Evolutionary conservation across 2,888 invertebrate species (phyloP).

Genomic region (Crocallis elinguaria): DNA sequence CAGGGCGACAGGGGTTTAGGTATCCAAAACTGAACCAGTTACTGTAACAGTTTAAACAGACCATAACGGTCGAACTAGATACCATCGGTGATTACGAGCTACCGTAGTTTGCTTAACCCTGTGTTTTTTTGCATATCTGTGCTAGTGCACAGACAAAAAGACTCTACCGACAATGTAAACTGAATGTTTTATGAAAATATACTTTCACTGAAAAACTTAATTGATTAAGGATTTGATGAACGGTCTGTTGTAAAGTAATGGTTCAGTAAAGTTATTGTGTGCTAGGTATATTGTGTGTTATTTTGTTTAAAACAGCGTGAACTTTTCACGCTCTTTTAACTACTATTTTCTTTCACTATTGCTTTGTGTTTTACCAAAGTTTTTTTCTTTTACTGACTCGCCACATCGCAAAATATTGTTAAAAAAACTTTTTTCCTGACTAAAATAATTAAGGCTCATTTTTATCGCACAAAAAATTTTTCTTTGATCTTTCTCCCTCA

Average conservation of each 20-base stretch:
- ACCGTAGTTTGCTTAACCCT: conserved; percentile 27
- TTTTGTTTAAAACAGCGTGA: too few species aligned
- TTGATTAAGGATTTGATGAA: too few species aligned
- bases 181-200: conserved; percentile 8
- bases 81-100: conserved; percentile 32
- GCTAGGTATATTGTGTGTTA: too few species aligned
- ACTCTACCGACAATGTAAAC: conserved; percentile 6
- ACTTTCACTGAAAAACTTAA: conserved; percentile 13
- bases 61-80: conserved; percentile 28
- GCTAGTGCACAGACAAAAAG: too few species aligned
- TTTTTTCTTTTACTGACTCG: neutral
- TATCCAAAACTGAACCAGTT: neutral
- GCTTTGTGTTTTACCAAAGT: too few species aligned
- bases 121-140: conserved; percentile 19
- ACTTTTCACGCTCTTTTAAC: too few species aligned
- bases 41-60: neutral
- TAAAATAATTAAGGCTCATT: conserved; percentile 6
- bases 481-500: conserved; percentile 18
- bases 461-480: conserved; percentile 7
- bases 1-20: too few species aligned
- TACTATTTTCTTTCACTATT: too few species aligned
- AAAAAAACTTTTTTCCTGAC: neutral
- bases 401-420: neutral
- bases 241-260: too few species aligned
- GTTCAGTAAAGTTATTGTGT: too few species aligned